These are phyloP conservation scores for mouse (Mus musculus) DNA, from an alignment of 2,113 vertebrate species.

Conservation along the genomic window DNA sequence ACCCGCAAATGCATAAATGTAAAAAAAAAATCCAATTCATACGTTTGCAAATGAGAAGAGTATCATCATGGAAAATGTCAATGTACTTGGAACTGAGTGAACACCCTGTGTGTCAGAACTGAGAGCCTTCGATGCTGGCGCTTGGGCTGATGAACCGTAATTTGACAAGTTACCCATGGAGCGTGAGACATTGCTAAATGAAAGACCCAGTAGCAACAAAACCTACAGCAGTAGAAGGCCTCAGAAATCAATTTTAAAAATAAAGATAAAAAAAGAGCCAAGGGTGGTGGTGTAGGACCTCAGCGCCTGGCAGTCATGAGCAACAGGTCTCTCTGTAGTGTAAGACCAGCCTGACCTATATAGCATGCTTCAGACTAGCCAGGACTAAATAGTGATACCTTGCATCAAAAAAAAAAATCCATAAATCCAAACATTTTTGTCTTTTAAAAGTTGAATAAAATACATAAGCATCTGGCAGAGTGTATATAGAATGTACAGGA, in stretches of 20 bases:
- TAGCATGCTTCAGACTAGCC: neutral
- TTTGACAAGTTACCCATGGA: neutral
- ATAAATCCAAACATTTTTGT: neutral
- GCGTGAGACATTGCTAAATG: neutral
- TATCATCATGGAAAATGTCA: neutral
- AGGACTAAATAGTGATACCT: neutral
- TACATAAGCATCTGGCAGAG: neutral
- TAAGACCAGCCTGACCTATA: neutral
- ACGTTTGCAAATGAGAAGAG: conserved; percentile 17
- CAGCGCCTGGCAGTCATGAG: neutral
- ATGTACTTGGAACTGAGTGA: conserved; percentile 22
- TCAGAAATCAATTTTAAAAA: conserved; percentile 38
- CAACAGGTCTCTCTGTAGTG: neutral
- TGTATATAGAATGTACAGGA: neutral
- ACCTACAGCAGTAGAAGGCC: neutral
- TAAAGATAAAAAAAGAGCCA: neutral
- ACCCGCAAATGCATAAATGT: neutral
- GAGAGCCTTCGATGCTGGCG: neutral
- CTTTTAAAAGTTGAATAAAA: conserved; percentile 49
- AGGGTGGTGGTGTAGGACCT: neutral
- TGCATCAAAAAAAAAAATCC: neutral
- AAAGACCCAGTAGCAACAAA: neutral
- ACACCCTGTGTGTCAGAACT: neutral
- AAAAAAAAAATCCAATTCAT: neutral
- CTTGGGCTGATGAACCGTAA: neutral